Base-by-base conservation (phyloP, 1,140 invertebrate species). In the Matsumurasca onukii region DNA sequence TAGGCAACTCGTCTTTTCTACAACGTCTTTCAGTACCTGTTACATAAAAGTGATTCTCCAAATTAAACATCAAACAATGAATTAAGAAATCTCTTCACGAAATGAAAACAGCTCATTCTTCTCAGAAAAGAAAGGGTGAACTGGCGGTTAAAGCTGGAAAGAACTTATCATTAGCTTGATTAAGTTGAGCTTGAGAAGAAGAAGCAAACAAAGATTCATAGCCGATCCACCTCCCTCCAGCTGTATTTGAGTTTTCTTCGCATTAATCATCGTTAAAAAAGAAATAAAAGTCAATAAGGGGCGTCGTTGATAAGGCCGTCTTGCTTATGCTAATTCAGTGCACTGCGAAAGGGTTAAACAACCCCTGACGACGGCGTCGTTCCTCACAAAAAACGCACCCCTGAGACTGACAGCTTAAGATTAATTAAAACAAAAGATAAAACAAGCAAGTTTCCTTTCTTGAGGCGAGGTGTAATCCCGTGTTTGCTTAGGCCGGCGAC, bases 381-480 rank as follows among this genome's bases (percentile, higher is more conserved):
- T 39, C 17, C 34, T 39, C 17, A 17, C 34, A 17, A 39, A 39
- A 39, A 39, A 39, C 34, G 5, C 34, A 9, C 34, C 34, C 34
- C 34, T 39, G 34, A 9, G 34, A 39, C 34, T 39, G 34, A 39
- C 34, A 39, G 34, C 34, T 39, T 39, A 39, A 39, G 34, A 39
- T 39, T 39, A 39, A 39, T 39, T 39, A 39, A 39, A 39, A 39
- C 34, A 39, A 39, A 39, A 39, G 34, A 39, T 39, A 39, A 39
- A 5, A 39, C 34, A 39, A 39, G 17, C 5, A 39, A 39, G 34
- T 39, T 39, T 17, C 5, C 17, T 17, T 39, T 39, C 34, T 39
- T 5, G 5, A 39, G 17, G 5, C 34, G 17, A 17, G 34, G 5
- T 9, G 34, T 5, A 9, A 39, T 9, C 34, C 17, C 34, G 34